Percentiles rank a stretch among this genome's conserved stretches.
These are phyloP conservation scores for Pogonus chalceus DNA, from an alignment of 1,140 invertebrate genomes.

Conservation along the genomic window DNA sequence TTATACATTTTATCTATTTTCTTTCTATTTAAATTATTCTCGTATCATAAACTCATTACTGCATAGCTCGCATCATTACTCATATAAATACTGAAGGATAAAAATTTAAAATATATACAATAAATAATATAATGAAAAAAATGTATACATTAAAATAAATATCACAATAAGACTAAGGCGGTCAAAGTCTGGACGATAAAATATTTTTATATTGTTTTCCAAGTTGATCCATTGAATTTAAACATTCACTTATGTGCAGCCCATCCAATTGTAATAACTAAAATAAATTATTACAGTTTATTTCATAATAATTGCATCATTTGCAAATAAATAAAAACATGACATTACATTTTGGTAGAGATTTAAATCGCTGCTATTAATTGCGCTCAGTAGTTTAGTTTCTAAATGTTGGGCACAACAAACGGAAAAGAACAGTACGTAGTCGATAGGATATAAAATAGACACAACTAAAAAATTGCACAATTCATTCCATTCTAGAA, in stretches of 20 bases:
- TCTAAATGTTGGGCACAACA: constrained; percentile 14
- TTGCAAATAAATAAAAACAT: constrained; percentile 13
- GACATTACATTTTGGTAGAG: constrained; percentile 1
- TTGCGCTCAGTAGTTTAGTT: constrained; percentile 10
- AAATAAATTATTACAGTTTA: constrained; percentile 8
- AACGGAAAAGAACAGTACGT: constrained; percentile 13
- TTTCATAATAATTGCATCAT: background rate
- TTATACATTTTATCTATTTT: too few relatives aligned
- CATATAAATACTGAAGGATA: too few relatives aligned
- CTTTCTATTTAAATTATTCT: too few relatives aligned
- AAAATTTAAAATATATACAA: too few relatives aligned
- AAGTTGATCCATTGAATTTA: constrained; percentile 13
- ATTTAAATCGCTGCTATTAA: background rate
- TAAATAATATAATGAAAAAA: too few relatives aligned
- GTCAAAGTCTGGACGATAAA: too few relatives aligned
- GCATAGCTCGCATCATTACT: too few relatives aligned
- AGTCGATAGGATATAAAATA: constrained; percentile 14
- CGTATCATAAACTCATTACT: too few relatives aligned
- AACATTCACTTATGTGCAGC: constrained; percentile 12
- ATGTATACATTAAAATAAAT: too few relatives aligned
- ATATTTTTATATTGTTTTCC: constrained; percentile 14
- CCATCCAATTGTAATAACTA: constrained; percentile 14
- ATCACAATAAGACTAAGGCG: too few relatives aligned
- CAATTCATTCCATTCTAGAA: constrained; percentile 16
- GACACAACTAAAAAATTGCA: constrained; percentile 16